Base-by-base conservation (phyloP, 2,888 invertebrate species). In the Cataglyphis albicans region DNA sequence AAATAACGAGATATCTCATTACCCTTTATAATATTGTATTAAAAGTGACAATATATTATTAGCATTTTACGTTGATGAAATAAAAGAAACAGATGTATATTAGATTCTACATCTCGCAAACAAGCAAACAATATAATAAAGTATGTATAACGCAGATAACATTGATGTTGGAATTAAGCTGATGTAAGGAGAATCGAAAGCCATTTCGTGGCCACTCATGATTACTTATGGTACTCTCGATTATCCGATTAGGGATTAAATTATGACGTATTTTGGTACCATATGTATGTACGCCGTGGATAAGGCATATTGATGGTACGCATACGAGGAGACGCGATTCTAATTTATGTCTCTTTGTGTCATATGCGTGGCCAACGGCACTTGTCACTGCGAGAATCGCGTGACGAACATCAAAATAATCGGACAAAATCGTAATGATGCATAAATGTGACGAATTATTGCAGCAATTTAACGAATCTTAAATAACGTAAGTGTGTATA, bases 231-330 rank as follows among this genome's bases (percentile, higher is more conserved):
- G 80, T 81, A 64, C 84, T 78, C 87, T 84, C 84, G 78, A 64
- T 80, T 67, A 89, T 85, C 88, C 88, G 88, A 88, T 88, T 88
- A 88, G 82, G 61, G 85, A 84, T 85, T 87, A 88, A 88, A 88
- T 89, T 88, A 88, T 88, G 88, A 89, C 85, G 72, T 89, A 89
- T 89, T 89, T 84, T 84, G 72, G 72, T 80, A 78, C 81, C 84
- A 84, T 82, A 82, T 85, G 85, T 82, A 82, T 85, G 85, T 84
- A 85, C 89, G 68, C 72, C 81, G 83, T 67, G 85, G 86, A 85
- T 87, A 89, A 90, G 86, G 84, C 84, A 83, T 85, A 68, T 84
- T 74, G 85, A 90, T 84, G 84, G 84, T 78, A 9, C 86, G 84
- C 85, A 88, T 88, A 38, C 68, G 73, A 65, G 9, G 18, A 57